phyloP scores from a whole-genome alignment of 2,113 vertebrate species.

The Urocolius indicus region DNA sequence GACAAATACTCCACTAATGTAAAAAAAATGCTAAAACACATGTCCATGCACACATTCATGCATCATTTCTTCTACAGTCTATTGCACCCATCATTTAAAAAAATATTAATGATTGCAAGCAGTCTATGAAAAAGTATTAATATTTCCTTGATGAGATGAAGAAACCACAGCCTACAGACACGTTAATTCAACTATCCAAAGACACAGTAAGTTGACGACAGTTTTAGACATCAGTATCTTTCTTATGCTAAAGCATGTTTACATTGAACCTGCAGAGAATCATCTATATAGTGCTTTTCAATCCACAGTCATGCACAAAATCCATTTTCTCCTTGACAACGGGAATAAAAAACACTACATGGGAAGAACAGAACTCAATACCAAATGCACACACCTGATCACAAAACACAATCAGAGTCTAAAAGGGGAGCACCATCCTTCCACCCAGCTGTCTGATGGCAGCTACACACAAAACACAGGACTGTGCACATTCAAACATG shows the following conservation, averaged over 20 bases:
- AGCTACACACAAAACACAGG: neutral
- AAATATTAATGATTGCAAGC: neutral
- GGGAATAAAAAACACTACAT: neutral
- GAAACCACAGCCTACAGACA: neutral
- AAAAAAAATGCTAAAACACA: neutral
- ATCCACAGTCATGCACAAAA: neutral
- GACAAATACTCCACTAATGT: neutral
- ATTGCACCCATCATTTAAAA: neutral
- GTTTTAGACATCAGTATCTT: neutral
- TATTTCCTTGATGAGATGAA: neutral
- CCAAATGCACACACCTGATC: fast-evolving
- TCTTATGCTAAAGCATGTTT: neutral
- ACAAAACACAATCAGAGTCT: neutral
- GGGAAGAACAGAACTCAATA: neutral
- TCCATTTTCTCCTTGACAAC: neutral
- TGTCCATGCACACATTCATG: neutral
- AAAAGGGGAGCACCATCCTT: neutral
- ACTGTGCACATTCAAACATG: neutral
- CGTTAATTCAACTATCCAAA: neutral
- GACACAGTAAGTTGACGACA: neutral
- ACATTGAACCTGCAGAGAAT: neutral
- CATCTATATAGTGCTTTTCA: neutral
- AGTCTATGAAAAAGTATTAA: neutral
- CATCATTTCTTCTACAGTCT: neutral
- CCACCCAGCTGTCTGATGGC: neutral